Evolutionary conservation across 2,113 vertebrate species (phyloP).

Genomic region (Prinia subflava): DNA sequence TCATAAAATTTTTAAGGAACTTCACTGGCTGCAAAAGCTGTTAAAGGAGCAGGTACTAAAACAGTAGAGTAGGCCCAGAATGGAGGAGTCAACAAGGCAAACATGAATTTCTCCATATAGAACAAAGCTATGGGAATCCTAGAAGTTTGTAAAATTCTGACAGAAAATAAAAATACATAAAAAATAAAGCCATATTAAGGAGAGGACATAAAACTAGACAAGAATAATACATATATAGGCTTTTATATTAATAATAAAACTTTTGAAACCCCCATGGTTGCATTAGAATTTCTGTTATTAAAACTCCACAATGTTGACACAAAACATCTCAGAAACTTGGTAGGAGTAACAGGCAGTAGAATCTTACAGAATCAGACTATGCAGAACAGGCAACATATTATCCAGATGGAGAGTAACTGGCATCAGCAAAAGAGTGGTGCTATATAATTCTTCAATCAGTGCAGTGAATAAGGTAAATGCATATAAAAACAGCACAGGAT

Average conservation of each 20-base stretch:
- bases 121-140: neutral
- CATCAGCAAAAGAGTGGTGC: neutral
- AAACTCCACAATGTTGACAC: neutral
- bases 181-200: neutral
- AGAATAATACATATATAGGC: neutral
- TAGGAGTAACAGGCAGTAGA: neutral
- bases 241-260: neutral
- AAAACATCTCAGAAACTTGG: neutral
- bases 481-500: neutral
- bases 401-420: neutral
- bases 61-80: neutral
- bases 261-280: neutral
- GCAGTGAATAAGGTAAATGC: neutral
- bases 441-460: neutral
- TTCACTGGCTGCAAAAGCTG: neutral
- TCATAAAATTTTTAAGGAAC: neutral
- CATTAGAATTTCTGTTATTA: neutral
- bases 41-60: neutral
- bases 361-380: neutral
- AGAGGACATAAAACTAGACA: neutral
- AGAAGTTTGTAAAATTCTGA: neutral
- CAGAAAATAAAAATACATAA: neutral
- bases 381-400: neutral
- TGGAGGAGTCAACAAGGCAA: neutral
- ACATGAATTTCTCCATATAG: neutral